Evolutionary conservation across 2,888 invertebrate genomes (phyloP), one percentile per base, ranked within the genome.

Genomic region (Troides oblongomaculatus): DNA sequence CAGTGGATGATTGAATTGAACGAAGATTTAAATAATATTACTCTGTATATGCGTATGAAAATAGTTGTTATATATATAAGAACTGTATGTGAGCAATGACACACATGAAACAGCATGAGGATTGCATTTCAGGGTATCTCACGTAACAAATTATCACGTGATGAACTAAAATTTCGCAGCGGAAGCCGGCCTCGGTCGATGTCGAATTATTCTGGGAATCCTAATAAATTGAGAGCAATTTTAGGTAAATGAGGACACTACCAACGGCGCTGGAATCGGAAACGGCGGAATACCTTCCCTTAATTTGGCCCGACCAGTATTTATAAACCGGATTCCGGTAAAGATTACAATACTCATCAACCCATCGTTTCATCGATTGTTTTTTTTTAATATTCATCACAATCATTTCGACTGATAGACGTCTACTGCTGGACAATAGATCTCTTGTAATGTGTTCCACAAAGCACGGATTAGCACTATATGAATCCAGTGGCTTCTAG

Each of bases 171-270:
- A 73, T 75, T 71, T 71, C 73, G 30, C 60, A 68, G 70, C 72
- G 71, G 70, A 75, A 75, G 71, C 74, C 57, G 73, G 72, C 73
- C 72, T 73, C 72, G 71, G 72, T 75, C 76, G 72, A 57, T 46
- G 75, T 73, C 77, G 78, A 86, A 83, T 84, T 82, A 86, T 85
- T 83, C 79, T 75, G 79, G 80, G 84, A 85, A 85, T 85, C 84
- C 84, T 83, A 83, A 87, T 84, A 87, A 87, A 87, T 87, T 84
- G 85, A 78, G 74, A 82, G 84, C 81, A 82, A 86, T 87, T 87
- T 86, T 83, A 84, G 84, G 83, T 79, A 86, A 86, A 88, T 84
- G 85, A 84, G 82, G 79, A 82, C 78, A 80, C 78, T 46, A 75
- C 77, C 78, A 73, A 76, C 73, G 72, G 39, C 62, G 74, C 68